phyloP scores from a whole-genome alignment of 1,140 invertebrate species.

The Orussus abietinus region DNA sequence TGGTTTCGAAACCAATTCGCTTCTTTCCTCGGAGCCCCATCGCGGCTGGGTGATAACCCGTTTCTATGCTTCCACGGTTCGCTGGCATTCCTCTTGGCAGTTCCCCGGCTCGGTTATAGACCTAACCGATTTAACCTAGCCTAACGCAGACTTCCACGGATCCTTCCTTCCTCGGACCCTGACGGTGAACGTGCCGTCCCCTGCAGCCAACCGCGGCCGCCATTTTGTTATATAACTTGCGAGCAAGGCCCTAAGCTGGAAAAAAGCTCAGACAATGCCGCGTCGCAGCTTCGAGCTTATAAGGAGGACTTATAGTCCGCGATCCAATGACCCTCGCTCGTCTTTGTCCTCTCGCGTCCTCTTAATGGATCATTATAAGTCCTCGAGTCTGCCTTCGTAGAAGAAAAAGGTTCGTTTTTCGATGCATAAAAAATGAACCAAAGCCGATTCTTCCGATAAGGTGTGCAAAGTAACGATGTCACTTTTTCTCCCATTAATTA shows the following conservation, averaged over 20 bases:
- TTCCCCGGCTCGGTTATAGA: slow-evolving; percentile 30
- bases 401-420: too few relatives aligned
- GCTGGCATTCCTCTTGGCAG: slow-evolving; percentile 15
- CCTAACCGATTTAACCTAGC: slow-evolving; percentile 27
- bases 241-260: slow-evolving; percentile 16
- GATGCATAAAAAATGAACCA: too few relatives aligned
- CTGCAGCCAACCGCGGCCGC: slow-evolving; percentile 6
- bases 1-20: too few relatives aligned
- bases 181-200: slow-evolving; percentile 12
- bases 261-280: slow-evolving; percentile 32
- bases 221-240: slow-evolving; percentile 37
- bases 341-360: background rate
- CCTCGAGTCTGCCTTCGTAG: too few relatives aligned
- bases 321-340: slow-evolving; percentile 22
- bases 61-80: slow-evolving; percentile 13
- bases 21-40: slow-evolving; percentile 6
- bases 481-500: too few relatives aligned
- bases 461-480: too few relatives aligned
- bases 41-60: slow-evolving; percentile 20
- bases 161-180: slow-evolving; percentile 25
- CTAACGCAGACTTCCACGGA: slow-evolving; percentile 23
- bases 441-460: too few relatives aligned
- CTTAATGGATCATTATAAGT: too few relatives aligned
- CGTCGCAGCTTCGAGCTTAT: slow-evolving; percentile 25
- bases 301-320: slow-evolving; percentile 28